A percentile compares a stretch with the other conserved stretches of the same genome.
These are phyloP conservation scores for Cossypha heuglini DNA, from an alignment of 2,797 vertebrate species.

Conservation along the genomic window DNA sequence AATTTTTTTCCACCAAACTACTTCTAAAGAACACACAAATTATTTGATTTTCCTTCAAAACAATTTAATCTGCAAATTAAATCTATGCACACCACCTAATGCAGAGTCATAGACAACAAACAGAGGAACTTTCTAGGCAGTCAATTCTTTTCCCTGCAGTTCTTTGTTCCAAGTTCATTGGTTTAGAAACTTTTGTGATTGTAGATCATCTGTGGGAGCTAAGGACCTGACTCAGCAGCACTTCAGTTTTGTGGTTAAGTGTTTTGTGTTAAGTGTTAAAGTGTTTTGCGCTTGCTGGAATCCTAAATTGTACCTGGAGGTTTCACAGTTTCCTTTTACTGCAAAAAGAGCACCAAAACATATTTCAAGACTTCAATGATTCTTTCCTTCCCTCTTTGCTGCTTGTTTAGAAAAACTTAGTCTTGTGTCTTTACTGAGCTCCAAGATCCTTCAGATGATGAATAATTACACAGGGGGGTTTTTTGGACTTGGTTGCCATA, in stretches of 20 bases:
- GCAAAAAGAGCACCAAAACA: not conserved
- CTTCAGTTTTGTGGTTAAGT: not conserved
- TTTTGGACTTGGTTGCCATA: accelerated
- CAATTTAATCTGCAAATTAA: not conserved
- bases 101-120: not conserved
- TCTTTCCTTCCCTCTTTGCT: not conserved
- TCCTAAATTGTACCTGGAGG: not conserved
- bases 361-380: not conserved
- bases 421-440: not conserved
- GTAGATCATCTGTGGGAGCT: not conserved
- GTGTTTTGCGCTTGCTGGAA: not conserved
- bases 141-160: not conserved
- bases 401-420: not conserved
- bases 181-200: not conserved
- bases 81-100: not conserved
- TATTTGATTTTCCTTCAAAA: not conserved
- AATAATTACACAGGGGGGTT: accelerated
- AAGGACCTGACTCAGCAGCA: not conserved
- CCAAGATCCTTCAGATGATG: not conserved
- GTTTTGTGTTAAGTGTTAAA: not conserved
- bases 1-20: not conserved
- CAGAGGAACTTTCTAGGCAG: not conserved
- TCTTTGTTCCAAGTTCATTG: not conserved
- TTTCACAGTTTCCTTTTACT: not conserved
- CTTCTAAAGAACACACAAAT: not conserved